Base-by-base conservation (phyloP, 2,113 vertebrate genomes). In the Lophura nycthemera region DNA sequence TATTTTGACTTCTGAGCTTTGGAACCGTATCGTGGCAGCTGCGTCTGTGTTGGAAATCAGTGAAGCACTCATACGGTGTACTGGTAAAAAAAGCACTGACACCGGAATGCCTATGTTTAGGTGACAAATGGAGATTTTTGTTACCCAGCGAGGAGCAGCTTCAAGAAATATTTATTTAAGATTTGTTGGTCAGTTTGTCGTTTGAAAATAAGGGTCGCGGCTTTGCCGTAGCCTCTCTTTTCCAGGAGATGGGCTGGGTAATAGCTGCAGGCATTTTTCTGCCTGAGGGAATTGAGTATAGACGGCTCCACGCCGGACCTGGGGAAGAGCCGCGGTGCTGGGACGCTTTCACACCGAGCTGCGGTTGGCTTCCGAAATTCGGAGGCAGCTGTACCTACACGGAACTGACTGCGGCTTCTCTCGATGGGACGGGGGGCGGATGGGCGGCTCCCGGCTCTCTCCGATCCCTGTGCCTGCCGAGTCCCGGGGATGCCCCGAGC, bases 191-290 rank as follows among this genome's bases (percentile, higher is more conserved):
- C 19, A 29, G 30, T 52, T 79, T 72, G 14, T 61, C 52, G 17
- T 43, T 42, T 64, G 69, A 60, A 93, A 96, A 81, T 27, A 77
- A 77, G 32, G 17, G 12, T 67, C 29, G 13, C 1, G 1, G 0
- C 20, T 93, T 71, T 82, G 61, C 34, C 63, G 12, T 6, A 67
- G 67, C 38, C 19, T 73, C 76, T 82, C 61, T 83, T 60, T 71
- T 14, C 43, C 67, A 52, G 75, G 19, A 73, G 43, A 78, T 22
- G 76, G 45, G 14, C 11, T 88, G 22, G 16, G 4, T 89, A 59
- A 50, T n/a, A 83, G 24, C 60, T 75, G 47, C 43, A 34, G 80
- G 30, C 72, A 59, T 83, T 93, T 88, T 95, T 74, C 75, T 71
- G 42, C 4, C 1, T 12, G 27, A 54, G 22, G n/a, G 52, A 81